phyloP scores from a whole-genome alignment of 2,113 vertebrate species.

The Poicephalus gulielmi region DNA sequence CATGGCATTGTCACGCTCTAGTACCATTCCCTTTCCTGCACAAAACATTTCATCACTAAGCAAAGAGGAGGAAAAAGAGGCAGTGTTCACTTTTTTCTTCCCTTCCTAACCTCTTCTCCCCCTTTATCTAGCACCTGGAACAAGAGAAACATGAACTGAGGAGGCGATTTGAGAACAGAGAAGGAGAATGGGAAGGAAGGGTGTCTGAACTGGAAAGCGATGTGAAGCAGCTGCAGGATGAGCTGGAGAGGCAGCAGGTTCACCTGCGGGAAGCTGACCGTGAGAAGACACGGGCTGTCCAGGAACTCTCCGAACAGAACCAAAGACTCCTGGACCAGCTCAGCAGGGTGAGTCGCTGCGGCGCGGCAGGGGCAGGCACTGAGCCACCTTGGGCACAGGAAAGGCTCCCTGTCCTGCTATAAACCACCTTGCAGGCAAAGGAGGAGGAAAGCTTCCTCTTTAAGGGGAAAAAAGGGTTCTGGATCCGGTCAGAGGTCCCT shows the following conservation, averaged over 20 bases:
- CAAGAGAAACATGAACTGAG: constrained; percentile 96
- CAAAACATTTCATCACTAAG: background rate
- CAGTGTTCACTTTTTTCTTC: background rate
- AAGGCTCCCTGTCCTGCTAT: background rate
- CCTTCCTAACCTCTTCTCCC: background rate
- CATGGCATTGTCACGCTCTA: background rate
- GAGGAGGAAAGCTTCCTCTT: background rate
- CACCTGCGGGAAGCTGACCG: constrained; percentile 90
- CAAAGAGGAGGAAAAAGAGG: background rate
- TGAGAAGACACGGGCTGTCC: constrained; percentile 88
- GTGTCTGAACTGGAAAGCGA: constrained; percentile 96
- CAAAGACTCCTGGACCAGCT: constrained; percentile 96
- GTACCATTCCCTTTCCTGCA: background rate
- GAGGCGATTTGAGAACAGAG: constrained; percentile 89
- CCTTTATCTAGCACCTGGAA: constrained; percentile 84
- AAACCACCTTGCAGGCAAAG: background rate
- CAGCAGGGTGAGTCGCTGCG: constrained; percentile 83
- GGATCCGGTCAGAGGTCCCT: background rate
- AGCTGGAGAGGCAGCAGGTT: constrained; percentile 91
- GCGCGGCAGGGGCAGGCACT: background rate
- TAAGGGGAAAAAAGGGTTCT: background rate
- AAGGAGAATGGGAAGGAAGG: constrained; percentile 97
- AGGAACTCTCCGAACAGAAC: constrained; percentile 97
- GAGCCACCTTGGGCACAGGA: rapidly evolving
- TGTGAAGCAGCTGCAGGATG: constrained; percentile 90